Base-by-base conservation (phyloP, 92 coral and sea anemone species). In the Plumapathes pennacea region DNA sequence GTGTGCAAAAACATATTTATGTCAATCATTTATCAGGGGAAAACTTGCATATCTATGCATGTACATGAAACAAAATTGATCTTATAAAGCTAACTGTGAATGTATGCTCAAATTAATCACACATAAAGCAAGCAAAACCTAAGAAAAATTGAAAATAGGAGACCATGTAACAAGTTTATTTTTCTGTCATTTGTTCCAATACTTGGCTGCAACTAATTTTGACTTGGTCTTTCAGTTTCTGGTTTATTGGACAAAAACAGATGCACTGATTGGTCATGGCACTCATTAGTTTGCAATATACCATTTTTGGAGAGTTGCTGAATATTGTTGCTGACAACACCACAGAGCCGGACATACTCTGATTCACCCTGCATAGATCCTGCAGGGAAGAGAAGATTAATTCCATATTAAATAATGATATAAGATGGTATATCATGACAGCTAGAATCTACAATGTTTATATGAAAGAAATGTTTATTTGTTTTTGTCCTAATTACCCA, bases 291-390 rank as follows among this genome's bases (percentile, higher is more conserved):
- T 8, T 34, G 7, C 4, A 15, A 17, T 63, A 68, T 77, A 92
- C 98, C 98, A 84, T 92, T 92, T 33, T 81, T 92, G 53, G 82
- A 88, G 37, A 92, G 82, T 61, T 83, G 87, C 62, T 92, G 98
- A 57, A 92, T 46, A 55, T 92, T 92, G 67, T 51, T 80, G 20
- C 98, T 74, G 33, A 89, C 75, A 59, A 89, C 71, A 27, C 85
- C 72, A 56, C 90, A 80, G 13, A 88, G 81, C 44, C 98, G 81
- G 15, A 75, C 74, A 44, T 88, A 92, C 45, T 89, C 96, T 4
- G 94, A 60, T 3, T 68, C 57, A 6, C 87, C 91, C 64, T 73
- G 80, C 40, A 67, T 75, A 36, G 81, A 37, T 19, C 58, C 76
- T 62, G 42, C 17, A 56, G 56, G 22, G 6, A 69, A 49, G 20